These are phyloP conservation scores for Iselma pallidipennis DNA, from an alignment of 2,888 invertebrate genomes.

Conservation along the genomic window DNA sequence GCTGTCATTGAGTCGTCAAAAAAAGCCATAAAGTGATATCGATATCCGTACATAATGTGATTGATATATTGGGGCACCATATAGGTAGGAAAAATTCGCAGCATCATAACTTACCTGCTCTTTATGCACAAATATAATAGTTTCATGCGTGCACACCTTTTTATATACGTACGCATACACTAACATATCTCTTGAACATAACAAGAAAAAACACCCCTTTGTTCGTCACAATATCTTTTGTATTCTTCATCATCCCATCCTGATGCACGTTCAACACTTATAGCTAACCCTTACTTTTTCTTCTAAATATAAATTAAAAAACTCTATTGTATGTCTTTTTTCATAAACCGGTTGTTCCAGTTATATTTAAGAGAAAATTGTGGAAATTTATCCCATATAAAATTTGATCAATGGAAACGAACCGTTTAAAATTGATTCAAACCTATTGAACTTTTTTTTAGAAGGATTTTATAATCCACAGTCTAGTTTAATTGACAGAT, in stretches of 20 bases:
- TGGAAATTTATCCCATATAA: background rate
- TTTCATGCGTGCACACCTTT: conserved; percentile 50
- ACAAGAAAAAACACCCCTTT: conserved; percentile 46
- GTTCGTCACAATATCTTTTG: conserved; percentile 39
- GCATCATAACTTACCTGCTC: conserved; percentile 48
- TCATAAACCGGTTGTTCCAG: conserved; percentile 33
- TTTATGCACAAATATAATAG: conserved; percentile 48
- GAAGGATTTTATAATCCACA: background rate
- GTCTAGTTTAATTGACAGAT: background rate
- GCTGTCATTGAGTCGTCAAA: conserved; percentile 46
- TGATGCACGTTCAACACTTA: conserved; percentile 21
- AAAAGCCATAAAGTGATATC: conserved; percentile 44
- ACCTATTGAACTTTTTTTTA: background rate
- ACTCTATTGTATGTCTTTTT: too few species aligned
- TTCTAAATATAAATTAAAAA: too few species aligned
- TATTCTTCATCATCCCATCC: conserved; percentile 38
- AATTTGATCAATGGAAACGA: background rate
- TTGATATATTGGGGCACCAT: conserved; percentile 54
- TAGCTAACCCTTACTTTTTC: background rate
- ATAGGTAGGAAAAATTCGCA: conserved; percentile 32
- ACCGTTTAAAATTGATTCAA: conserved; percentile 1
- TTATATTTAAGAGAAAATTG: conserved; percentile 13
- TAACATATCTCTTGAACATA: conserved; percentile 39
- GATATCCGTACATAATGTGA: conserved; percentile 54
- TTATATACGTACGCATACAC: conserved; percentile 35